Base-by-base conservation (phyloP, 2,797 vertebrate species). In the Limosa lapponica region DNA sequence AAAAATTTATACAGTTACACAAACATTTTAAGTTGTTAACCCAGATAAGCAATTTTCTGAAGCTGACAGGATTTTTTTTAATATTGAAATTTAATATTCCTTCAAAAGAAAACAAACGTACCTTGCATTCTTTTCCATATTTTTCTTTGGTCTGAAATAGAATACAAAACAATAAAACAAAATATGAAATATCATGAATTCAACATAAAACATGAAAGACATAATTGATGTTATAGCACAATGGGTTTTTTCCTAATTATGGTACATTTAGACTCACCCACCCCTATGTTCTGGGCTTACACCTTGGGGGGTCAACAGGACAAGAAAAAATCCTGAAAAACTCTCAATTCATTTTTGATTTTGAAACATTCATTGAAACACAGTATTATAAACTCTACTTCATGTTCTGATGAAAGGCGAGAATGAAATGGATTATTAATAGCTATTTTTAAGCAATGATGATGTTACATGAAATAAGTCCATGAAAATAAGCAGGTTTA, bases 61-160 rank as follows among this genome's bases (percentile, higher is more conserved):
- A 89, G 17, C 12, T 19, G 11, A 52, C 37, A 66, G 20, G 7
- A 27, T 25, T 49, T 25, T 54, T 74, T 85, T 55, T 37, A 78
- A 43, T 1, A 34, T 13, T 43, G 24, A 73, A 57, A 72, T 30
- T 2, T 1, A 52, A 44, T 43, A 41, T 24, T 57, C 57, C 51
- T 85, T 93, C 51, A 80, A 81, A 93, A 64, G 32, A 13, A 75
- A 73, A 48, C 6, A 82, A 64, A 95, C 98, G 81, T 98, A 99
- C 99, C 99, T 99, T 99, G 98, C 99, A 99, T 98, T 99, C 99
- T 97, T 99, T 99, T 57, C 99, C 99, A 78, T 99, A 99, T 93
- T 99, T 99, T 97, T 99, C 99, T 98, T 99, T 99, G 97, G 99
- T 99, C 99, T 98, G 98, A 97, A 97, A 96, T 36, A 95, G 16